Base-by-base conservation (phyloP, 2,113 vertebrate genomes). In the Thryonomys swinderianus region DNA sequence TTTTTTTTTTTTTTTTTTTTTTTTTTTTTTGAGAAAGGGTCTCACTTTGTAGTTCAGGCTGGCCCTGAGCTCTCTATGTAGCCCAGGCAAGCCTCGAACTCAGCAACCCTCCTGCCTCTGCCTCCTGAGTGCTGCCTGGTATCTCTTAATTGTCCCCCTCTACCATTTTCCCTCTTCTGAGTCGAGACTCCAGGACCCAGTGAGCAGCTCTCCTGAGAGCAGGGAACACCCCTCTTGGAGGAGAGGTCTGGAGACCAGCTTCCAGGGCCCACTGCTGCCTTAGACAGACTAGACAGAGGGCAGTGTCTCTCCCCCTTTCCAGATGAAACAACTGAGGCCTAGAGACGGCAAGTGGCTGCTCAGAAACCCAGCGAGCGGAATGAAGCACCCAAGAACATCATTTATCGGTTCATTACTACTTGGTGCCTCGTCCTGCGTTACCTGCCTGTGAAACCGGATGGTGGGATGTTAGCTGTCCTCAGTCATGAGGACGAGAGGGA, bases 261-360 rank as follows among this genome's bases (percentile, higher is more conserved):
- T 7, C 11, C 0, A 0, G 30, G 6, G 53, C 21, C 7, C 0
- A 55, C 2, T n/a, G 23, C 45, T 25, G 67, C 32, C 42, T 8
- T 34, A 21, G 1, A 20, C 34, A 73, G 20, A 37, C 30, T 51
- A n/a, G 61, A n/a, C 40, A 62, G 42, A 78, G 76, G n/a, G 53
- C 0, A 13, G 32, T 3, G 16, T 66, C 37, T 73, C 27, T 18
- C 11, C 12, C 27, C 12, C 16, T 57, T 64, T 48, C 48, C 12
- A 4, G 55, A 17, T 17, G 61, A 90, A 53, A 37, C 83, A 25
- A 48, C 71, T 76, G 73, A 48, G 73, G 73, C 42, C 48, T 42
- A 48, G 69, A 83, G 45, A 62, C 64, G 59, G 32, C 17, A 71
- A 40, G 32, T 25, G 21, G 42, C 17, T 48, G 23, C 32, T 8